Evolutionary conservation across 2,888 invertebrate genomes (phyloP).

Genomic region (Clistopyga incitator): DNA sequence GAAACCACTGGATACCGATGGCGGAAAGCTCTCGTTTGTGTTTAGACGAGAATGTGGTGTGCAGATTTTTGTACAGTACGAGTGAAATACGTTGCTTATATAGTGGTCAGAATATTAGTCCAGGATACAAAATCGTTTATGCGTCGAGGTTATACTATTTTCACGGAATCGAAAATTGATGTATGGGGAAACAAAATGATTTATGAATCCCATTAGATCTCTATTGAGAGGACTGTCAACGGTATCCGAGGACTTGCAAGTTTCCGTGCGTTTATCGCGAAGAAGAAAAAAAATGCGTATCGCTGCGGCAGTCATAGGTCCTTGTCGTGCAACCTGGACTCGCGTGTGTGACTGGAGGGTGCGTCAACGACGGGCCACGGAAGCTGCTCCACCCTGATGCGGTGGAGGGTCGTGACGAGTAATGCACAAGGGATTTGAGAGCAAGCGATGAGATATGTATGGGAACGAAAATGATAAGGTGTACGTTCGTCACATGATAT

Average conservation of each 20-base stretch:
- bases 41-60: neutral
- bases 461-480: conserved; percentile 13
- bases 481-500: neutral
- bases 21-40: neutral
- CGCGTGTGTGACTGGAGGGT: conserved; percentile 36
- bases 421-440: conserved; percentile 52
- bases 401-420: conserved; percentile 40
- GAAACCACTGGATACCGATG: neutral
- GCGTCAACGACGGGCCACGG: conserved; percentile 33
- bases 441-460: conserved; percentile 29
- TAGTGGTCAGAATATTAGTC: neutral
- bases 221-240: neutral
- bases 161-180: too few relatives aligned
- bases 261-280: neutral
- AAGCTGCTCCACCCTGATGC: conserved; percentile 52
- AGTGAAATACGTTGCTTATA: neutral
- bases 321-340: conserved; percentile 11
- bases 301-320: neutral
- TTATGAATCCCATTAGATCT: neutral
- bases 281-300: conserved; percentile 5
- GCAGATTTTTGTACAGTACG: neutral
- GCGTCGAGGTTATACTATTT: too few relatives aligned
- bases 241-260: neutral
- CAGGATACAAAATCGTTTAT: neutral
- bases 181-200: neutral